A percentile compares a stretch with the other conserved stretches of the same genome.
Evolutionary conservation across 2,888 invertebrate genomes (phyloP).

Genomic region (Agrotis ipsilon): DNA sequence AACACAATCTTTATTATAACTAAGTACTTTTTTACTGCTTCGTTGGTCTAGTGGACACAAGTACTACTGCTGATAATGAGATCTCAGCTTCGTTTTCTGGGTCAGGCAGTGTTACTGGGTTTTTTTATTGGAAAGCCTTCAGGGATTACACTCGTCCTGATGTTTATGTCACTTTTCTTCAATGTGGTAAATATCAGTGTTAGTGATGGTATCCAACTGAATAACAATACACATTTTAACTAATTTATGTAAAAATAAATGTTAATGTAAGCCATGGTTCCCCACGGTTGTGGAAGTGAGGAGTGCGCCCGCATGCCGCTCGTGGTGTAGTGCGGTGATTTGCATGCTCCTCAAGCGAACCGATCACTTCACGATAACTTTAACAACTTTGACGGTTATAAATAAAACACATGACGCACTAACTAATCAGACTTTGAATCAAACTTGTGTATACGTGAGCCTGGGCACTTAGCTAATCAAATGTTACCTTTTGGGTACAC

Average conservation of each 20-base stretch:
- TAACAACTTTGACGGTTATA: conserved; percentile 66
- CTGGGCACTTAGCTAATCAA: conserved; percentile 39
- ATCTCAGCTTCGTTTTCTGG: no score
- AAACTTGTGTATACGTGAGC: conserved; percentile 31
- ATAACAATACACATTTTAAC: conserved; percentile 16
- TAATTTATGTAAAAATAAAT: conserved; percentile 32
- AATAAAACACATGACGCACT: conserved; percentile 64
- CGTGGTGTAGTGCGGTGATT: conserved; percentile 82
- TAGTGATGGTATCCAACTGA: conserved; percentile 12
- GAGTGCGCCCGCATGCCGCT: conserved; percentile 78
- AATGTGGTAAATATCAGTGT: conserved; percentile 16
- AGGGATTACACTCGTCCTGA: no score
- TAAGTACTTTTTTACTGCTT: no score
- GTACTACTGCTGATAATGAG: no score
- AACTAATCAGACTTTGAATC: conserved; percentile 55
- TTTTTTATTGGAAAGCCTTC: no score
- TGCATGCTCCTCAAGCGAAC: conserved; percentile 82
- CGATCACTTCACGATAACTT: conserved; percentile 72
- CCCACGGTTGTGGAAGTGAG: conserved; percentile 68
- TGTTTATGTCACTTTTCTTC: no score
- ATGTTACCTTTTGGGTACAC: conserved; percentile 21
- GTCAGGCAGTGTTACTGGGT: no score
- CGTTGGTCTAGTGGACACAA: no score
- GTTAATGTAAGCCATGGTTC: conserved; percentile 58
- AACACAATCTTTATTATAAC: no score